phyloP scores from a whole-genome alignment of 1,140 invertebrate genomes.

The Zophobas atratus region DNA sequence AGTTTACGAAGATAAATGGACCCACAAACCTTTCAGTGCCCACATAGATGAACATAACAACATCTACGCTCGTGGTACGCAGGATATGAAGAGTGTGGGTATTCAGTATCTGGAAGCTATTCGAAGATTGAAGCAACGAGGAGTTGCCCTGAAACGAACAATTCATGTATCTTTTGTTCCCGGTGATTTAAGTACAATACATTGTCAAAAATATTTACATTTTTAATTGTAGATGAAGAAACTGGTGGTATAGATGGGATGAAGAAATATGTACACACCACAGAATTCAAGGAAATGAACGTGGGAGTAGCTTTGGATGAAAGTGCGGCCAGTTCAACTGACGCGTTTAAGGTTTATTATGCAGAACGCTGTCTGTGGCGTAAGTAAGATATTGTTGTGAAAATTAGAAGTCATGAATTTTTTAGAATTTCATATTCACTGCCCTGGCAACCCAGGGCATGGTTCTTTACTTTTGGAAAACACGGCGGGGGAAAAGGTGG shows the following conservation, averaged over 20 bases:
- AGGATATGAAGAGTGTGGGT: conserved; percentile 88
- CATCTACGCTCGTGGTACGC: conserved; percentile 86
- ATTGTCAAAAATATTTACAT: background rate
- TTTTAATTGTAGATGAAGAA: conserved; percentile 85
- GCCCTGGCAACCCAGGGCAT: conserved; percentile 88
- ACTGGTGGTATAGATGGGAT: conserved; percentile 90
- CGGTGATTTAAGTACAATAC: conserved; percentile 72
- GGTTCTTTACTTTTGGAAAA: conserved; percentile 87
- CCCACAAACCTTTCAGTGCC: conserved; percentile 81
- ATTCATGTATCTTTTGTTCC: conserved; percentile 87
- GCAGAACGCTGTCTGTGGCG: conserved; percentile 84
- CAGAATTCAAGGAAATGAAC: conserved; percentile 87
- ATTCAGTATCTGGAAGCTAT: conserved; percentile 88
- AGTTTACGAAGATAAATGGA: conserved; percentile 81
- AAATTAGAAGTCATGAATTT: conserved; percentile 8
- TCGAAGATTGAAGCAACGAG: conserved; percentile 74
- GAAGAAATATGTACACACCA: conserved; percentile 83
- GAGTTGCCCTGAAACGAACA: conserved; percentile 75
- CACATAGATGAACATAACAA: conserved; percentile 79
- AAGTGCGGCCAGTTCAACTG: conserved; percentile 79
- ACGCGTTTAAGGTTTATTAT: conserved; percentile 82
- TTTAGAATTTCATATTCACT: conserved; percentile 77
- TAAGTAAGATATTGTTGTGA: conserved; percentile 66
- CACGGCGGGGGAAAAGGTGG: conserved; percentile 89
- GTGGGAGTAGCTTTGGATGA: conserved; percentile 95